Conservation (phyloP, 2,797 vertebrate species). For the Cottoperca gobio region DNA sequence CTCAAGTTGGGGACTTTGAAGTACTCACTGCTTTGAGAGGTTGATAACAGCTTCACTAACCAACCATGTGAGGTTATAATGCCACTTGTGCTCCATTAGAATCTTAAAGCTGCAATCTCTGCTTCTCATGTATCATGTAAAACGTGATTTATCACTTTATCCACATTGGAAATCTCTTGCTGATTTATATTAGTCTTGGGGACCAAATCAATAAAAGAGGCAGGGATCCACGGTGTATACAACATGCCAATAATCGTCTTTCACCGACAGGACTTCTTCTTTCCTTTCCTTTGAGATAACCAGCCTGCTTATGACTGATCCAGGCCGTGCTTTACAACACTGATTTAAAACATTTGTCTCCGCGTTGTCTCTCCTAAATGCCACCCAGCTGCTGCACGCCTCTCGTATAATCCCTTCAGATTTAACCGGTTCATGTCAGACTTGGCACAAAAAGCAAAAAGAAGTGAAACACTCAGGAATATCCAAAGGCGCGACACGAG, state of each 20-base stretch:
- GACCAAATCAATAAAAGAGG: constrained; percentile 5
- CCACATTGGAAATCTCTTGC: not conserved
- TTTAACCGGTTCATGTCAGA: constrained; percentile 34
- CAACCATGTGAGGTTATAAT: not conserved
- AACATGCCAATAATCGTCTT: constrained; percentile 15
- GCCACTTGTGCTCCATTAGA: not conserved
- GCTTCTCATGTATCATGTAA: constrained; percentile 18
- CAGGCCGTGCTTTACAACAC: not conserved
- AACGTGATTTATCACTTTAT: constrained; percentile 16
- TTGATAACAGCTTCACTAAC: not conserved
- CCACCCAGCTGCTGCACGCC: constrained; percentile 37
- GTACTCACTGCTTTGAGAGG: not conserved
- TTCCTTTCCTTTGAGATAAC: constrained; percentile 12
- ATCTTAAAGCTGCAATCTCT: not conserved
- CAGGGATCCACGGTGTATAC: not conserved
- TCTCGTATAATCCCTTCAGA: constrained; percentile 37
- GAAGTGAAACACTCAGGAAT: not conserved
- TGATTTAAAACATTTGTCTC: constrained; percentile 10
- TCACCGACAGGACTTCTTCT: constrained; percentile 18
- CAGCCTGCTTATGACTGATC: not conserved
- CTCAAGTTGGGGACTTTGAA: not conserved
- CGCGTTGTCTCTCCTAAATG: constrained; percentile 16
- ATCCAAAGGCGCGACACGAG: not conserved
- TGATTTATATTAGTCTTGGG: constrained; percentile 2
- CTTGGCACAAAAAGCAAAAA: not conserved